These are phyloP conservation scores for Conus ventricosus DNA, from an alignment of 1,140 invertebrate genomes.

Conservation along the genomic window DNA sequence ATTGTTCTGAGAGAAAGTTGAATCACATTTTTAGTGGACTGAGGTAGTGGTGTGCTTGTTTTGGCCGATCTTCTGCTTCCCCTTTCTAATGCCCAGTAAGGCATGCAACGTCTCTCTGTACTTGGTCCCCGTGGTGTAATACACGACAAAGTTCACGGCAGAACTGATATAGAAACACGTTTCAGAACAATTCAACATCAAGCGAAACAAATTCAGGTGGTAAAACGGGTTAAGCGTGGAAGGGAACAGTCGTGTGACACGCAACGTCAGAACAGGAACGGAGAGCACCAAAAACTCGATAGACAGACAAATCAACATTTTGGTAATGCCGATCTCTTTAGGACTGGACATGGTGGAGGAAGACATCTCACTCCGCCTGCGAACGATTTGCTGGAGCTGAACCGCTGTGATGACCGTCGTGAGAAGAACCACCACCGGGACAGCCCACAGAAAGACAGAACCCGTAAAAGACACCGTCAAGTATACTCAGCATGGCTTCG, in stretches of 20 bases:
- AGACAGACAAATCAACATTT: constrained; percentile 14
- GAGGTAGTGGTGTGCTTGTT: too few relatives aligned
- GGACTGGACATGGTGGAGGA: not conserved
- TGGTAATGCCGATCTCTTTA: constrained; percentile 18
- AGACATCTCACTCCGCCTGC: not conserved
- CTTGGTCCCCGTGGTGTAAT: not conserved
- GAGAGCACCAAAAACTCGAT: constrained; percentile 1
- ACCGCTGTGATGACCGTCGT: constrained; percentile 18
- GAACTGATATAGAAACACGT: not conserved
- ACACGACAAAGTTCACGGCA: constrained; percentile 1
- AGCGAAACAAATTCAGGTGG: not conserved
- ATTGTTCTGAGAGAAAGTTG: too few relatives aligned
- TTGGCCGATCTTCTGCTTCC: not conserved
- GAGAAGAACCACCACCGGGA: constrained; percentile 9
- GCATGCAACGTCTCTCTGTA: constrained; percentile 1
- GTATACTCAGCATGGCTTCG: not conserved
- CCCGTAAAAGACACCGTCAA: constrained; percentile 25
- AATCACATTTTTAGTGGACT: too few relatives aligned
- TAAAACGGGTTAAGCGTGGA: not conserved
- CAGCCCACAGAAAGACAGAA: constrained; percentile 16
- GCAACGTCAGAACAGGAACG: not conserved
- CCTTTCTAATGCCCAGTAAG: not conserved
- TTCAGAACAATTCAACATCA: not conserved
- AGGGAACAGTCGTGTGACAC: not conserved
- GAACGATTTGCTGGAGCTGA: not conserved